Base-by-base conservation (phyloP, 1,140 invertebrate species). In the Rhyacophila brunnea region DNA sequence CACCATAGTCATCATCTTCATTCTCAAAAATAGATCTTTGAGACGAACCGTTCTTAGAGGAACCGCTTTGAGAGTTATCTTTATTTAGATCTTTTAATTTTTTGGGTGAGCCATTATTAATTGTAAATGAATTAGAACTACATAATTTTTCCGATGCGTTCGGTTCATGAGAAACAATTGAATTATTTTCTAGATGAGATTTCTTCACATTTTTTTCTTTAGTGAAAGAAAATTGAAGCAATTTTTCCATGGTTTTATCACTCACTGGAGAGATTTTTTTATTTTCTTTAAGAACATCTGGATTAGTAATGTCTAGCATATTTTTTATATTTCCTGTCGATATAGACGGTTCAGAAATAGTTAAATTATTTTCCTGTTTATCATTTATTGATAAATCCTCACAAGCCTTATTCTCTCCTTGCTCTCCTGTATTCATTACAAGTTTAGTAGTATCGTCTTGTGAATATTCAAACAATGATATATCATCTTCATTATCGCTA, bases 1-100 rank as follows among this genome's bases (percentile, higher is more conserved):
- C 74, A 58, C 75, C 72, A 45, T 52, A 65, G 70, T 79, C 71
- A 71, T 73, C 77, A 66, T 77, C 74, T 15, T 70, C 72, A 68
- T 66, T 77, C 64, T 79, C 75, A 70, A 79, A 79, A 47, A 79
- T 77, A 44, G 77, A 78, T 62, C 71, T 69, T 69, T 78, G 62
- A 6, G 53, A 60, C 18, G 14, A 20, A 11, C n/a, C 28, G 11
- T 10, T 42, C 2, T 13, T 13, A 18, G 43, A 50, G 38, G 13
- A 23, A 43, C 2, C 14, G n/a, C n/a, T n/a, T n/a, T n/a, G n/a
- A n/a, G n/a, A n/a, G n/a, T n/a, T n/a, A n/a, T n/a, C n/a, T n/a
- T n/a, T n/a, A n/a, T n/a, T n/a, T n/a, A n/a, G n/a, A n/a, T n/a
- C n/a, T n/a, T n/a, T n/a, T n/a, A n/a, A n/a, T n/a, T n/a, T n/a